Base-by-base conservation (phyloP, 2,888 invertebrate genomes). In the Eledone cirrhosa region DNA sequence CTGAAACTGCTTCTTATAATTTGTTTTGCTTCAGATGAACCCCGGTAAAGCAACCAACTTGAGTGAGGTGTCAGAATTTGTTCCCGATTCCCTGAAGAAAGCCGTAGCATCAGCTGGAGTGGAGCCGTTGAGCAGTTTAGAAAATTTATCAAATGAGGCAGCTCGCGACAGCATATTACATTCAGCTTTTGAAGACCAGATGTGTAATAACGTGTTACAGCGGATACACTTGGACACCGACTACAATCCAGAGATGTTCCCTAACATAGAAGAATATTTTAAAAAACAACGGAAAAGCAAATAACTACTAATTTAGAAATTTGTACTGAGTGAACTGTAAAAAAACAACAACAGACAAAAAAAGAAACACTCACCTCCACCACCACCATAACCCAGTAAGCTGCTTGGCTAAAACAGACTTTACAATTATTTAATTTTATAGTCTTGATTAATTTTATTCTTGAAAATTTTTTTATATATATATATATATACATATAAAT, bases 81-180 rank as follows among this genome's bases (percentile, higher is more conserved):
- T 91, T 2, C 85, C 90, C 81, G 90, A 91, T 29, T 88, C 91
- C 48, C 84, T 92, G 78, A 86, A 87, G 19, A 87, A 89, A 48
- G 93, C 93, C 0, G 92, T 93, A 29, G 91, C 91, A 1, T 89
- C 92, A 24, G 92, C 92, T 7, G 93, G 92, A 27, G 91, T 92
- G n/a, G 87, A 92, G 27, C 90, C 92, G 16, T 84, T 88, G 78
- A 90, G 90, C 67, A 90, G 89, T 76, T 82, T 92, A 78, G 93
- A 93, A 27, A 90, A 91, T 63, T 90, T 93, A 48, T 90, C 91
- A 0, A 90, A 91, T 80, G 92, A 92, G 29, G 92, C 92, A 0
- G 91, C 92, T 1, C 90, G 90, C 41, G 92, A 93, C 82, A 80
- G 91, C 3, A 90, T 91, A 65, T 90, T 93, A 29, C 92, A 93